These are phyloP conservation scores for Osmerus eperlanus DNA, from an alignment of 2,113 vertebrate genomes.

Conservation along the genomic window DNA sequence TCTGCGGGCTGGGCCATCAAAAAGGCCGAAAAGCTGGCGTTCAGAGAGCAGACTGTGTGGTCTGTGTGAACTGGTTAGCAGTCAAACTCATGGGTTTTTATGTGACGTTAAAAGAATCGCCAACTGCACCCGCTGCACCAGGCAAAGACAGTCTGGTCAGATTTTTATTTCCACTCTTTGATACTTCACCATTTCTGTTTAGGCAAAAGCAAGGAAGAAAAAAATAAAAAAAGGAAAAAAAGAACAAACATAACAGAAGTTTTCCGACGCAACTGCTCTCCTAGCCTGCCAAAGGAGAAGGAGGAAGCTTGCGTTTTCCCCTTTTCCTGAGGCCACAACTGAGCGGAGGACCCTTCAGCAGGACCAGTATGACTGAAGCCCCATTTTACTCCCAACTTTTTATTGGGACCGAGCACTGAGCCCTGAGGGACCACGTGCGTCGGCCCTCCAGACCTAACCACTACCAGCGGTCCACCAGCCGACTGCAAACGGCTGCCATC, in stretches of 20 bases:
- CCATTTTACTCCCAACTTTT: slow-evolving; percentile 32
- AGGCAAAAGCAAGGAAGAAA: slow-evolving; percentile 16
- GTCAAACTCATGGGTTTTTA: slow-evolving; percentile 32
- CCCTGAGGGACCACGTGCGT: slow-evolving; percentile 41
- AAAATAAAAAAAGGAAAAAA: background rate
- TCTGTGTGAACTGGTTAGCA: slow-evolving; percentile 28
- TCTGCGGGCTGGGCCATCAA: slow-evolving; percentile 33
- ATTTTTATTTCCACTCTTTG: slow-evolving; percentile 48
- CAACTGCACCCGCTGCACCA: slow-evolving; percentile 38
- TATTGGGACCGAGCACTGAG: slow-evolving; percentile 46
- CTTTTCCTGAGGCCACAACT: slow-evolving; percentile 45
- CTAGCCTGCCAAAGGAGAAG: slow-evolving; percentile 36
- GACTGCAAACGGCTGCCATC: slow-evolving; percentile 11
- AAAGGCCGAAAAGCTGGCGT: slow-evolving; percentile 15
- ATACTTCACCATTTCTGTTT: slow-evolving; percentile 43
- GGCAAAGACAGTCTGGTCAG: slow-evolving; percentile 16
- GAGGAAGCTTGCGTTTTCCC: slow-evolving; percentile 22
- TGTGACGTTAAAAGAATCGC: slow-evolving; percentile 27
- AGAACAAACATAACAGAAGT: slow-evolving; percentile 33
- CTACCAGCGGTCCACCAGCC: slow-evolving; percentile 22
- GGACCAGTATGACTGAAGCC: slow-evolving; percentile 49
- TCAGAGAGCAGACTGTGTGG: slow-evolving; percentile 48
- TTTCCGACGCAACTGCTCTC: slow-evolving; percentile 51
- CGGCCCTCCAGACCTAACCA: slow-evolving; percentile 8
- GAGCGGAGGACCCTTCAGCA: slow-evolving; percentile 31